These are phyloP conservation scores for Tuberolachnus salignus DNA, from an alignment of 2,888 invertebrate genomes.

Conservation along the genomic window DNA sequence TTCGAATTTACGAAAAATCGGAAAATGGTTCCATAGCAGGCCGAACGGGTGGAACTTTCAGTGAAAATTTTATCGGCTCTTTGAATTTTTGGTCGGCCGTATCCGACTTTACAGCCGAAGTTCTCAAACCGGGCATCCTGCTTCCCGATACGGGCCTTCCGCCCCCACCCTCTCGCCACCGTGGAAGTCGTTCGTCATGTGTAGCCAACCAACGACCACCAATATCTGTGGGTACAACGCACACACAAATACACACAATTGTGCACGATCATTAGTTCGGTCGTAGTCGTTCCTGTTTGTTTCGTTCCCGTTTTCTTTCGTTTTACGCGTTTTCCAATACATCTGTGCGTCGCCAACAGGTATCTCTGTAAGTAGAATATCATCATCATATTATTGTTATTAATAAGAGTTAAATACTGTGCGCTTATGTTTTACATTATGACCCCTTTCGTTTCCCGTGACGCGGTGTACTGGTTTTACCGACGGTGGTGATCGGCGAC, in stretches of 20 bases:
- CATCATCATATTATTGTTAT: background rate
- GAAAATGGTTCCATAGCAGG: too few relatives aligned
- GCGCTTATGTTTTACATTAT: background rate
- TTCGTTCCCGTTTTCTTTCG: background rate
- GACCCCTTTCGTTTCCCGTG: too few relatives aligned
- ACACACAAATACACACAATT: constrained; percentile 3
- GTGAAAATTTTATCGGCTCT: too few relatives aligned
- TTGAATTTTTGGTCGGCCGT: background rate
- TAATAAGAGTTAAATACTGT: too few relatives aligned
- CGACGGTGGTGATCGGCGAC: background rate
- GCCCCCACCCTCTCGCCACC: background rate
- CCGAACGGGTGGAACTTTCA: too few relatives aligned
- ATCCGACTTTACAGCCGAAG: too few relatives aligned
- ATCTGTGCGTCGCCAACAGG: constrained; percentile 59
- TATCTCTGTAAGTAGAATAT: constrained; percentile 59
- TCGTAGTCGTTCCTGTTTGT: background rate
- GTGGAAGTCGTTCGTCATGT: background rate
- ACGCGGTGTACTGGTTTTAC: background rate
- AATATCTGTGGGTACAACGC: constrained; percentile 12
- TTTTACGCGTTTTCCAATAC: constrained; percentile 1
- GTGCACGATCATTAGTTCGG: constrained; percentile 41
- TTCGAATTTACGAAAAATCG: background rate
- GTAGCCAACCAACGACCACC: constrained; percentile 46
- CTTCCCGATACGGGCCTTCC: background rate
- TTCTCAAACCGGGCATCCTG: background rate